These are phyloP conservation scores for Dipus sagitta DNA, from an alignment of 2,797 vertebrate genomes.

Conservation along the genomic window DNA sequence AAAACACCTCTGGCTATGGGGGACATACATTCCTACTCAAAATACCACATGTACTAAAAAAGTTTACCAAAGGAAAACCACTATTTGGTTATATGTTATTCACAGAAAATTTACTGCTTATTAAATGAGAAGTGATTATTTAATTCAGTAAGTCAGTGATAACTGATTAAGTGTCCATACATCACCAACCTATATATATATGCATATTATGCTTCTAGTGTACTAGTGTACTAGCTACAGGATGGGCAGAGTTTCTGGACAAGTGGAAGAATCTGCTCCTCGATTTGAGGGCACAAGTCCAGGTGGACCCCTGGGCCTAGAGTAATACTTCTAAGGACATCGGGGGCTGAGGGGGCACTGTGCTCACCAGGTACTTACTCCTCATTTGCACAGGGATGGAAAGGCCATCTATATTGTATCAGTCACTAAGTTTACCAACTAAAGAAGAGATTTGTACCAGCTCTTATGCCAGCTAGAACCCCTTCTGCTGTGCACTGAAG, in stretches of 20 bases:
- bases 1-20: too few species aligned
- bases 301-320: not conserved
- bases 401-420: not conserved
- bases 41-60: not conserved
- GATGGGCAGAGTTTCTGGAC: not conserved
- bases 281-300: not conserved
- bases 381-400: not conserved
- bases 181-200: not conserved
- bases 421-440: not conserved
- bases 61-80: not conserved
- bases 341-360: not conserved
- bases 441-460: not conserved
- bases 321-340: not conserved
- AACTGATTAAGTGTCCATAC: not conserved
- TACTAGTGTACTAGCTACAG: not conserved
- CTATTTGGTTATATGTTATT: conserved; percentile 6
- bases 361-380: not conserved
- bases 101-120: not conserved
- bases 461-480: not conserved
- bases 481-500: not conserved
- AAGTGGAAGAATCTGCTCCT: not conserved
- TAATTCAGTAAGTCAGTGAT: conserved; percentile 50
- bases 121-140: conserved; percentile 24
- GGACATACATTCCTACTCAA: too few species aligned
- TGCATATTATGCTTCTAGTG: not conserved